phyloP scores from a whole-genome alignment of 2,113 vertebrate genomes.

The Puffinus mauretanicus region DNA sequence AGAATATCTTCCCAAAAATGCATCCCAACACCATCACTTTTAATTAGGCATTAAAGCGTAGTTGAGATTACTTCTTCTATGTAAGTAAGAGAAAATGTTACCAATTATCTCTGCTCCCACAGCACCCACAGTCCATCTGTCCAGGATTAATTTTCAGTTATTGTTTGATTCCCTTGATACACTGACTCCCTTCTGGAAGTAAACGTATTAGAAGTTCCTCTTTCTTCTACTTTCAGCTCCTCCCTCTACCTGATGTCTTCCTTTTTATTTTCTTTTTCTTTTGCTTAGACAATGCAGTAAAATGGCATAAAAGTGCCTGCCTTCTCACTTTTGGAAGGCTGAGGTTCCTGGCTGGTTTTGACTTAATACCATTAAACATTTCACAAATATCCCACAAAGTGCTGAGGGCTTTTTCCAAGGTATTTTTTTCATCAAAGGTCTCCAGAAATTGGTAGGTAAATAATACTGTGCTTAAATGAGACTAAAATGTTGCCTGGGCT shows the following conservation, averaged over 20 bases:
- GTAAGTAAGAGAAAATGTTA: not conserved
- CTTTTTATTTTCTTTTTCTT: not conserved
- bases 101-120: not conserved
- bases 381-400: not conserved
- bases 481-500: not conserved
- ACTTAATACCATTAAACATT: not conserved
- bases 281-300: not conserved
- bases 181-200: not conserved
- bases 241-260: not conserved
- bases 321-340: not conserved
- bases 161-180: not conserved
- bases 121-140: not conserved
- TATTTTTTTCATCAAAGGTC: not conserved
- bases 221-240: not conserved
- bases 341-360: not conserved
- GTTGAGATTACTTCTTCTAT: not conserved
- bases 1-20: not conserved
- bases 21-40: not conserved
- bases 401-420: not conserved
- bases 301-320: not conserved
- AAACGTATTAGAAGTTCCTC: not conserved
- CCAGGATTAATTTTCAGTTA: not conserved
- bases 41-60: not conserved
- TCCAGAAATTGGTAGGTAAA: not conserved
- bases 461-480: not conserved